These are phyloP conservation scores for Drosophila subobscura DNA, from an alignment of 1,140 invertebrate species.

Conservation along the genomic window DNA sequence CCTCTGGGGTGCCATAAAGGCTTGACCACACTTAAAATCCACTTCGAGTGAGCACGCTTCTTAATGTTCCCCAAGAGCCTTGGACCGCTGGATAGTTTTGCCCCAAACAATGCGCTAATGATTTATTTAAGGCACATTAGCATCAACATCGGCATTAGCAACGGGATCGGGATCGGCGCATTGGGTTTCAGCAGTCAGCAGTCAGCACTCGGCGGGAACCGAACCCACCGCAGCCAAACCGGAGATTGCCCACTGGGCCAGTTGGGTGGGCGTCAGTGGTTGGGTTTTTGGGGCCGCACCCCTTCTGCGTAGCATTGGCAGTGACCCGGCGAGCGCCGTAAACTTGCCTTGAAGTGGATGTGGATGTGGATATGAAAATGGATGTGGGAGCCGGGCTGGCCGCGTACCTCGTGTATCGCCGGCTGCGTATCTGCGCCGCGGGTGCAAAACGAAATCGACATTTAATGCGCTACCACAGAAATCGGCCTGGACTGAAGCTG, in stretches of 20 bases:
- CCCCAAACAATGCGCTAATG: slow-evolving; percentile 65
- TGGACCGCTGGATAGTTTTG: slow-evolving; percentile 25
- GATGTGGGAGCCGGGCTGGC: slow-evolving; percentile 19
- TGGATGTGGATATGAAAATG: not conserved
- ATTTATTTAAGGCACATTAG: slow-evolving; percentile 75
- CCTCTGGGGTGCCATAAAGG: not conserved
- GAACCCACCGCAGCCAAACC: slow-evolving; percentile 11
- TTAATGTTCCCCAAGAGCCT: slow-evolving; percentile 4
- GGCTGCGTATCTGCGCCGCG: slow-evolving; percentile 72
- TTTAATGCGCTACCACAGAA: slow-evolving; percentile 80
- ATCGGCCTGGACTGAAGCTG: slow-evolving; percentile 10
- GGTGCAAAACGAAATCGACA: slow-evolving; percentile 79
- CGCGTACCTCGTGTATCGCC: slow-evolving; percentile 68
- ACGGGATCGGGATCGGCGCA: slow-evolving; percentile 13
- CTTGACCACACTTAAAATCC: slow-evolving; percentile 12
- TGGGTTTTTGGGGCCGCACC: slow-evolving; percentile 51
- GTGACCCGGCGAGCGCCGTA: slow-evolving; percentile 54
- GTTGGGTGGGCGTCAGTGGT: slow-evolving; percentile 67
- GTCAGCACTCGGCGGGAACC: slow-evolving; percentile 26
- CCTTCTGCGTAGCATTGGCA: slow-evolving; percentile 72
- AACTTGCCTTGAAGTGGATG: not conserved
- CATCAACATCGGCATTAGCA: slow-evolving; percentile 30
- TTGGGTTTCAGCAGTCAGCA: slow-evolving; percentile 15
- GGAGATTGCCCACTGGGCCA: slow-evolving; percentile 71
- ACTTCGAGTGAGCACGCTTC: too few relatives aligned